These are phyloP conservation scores for Eurosta solidaginis DNA, from an alignment of 1,140 invertebrate genomes.

Conservation along the genomic window DNA sequence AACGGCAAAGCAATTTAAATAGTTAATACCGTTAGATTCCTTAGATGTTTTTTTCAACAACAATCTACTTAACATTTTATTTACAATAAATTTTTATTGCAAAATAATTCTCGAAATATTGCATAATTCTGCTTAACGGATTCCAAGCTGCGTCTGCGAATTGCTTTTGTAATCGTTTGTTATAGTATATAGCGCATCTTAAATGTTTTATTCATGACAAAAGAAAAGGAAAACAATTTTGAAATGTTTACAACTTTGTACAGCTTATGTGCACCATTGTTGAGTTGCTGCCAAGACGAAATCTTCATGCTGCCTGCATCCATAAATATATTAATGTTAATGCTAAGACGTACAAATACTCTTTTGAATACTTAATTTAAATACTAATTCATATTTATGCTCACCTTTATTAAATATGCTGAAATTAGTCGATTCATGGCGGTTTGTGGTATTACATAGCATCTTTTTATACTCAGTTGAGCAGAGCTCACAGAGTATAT, in stretches of 20 bases:
- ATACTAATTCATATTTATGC: no score
- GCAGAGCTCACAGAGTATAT: no score
- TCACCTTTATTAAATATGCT: no score
- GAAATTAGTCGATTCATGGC: no score
- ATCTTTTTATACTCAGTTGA: no score
- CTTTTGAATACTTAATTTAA: no score
- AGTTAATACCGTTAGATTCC: no score
- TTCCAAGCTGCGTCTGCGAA: not conserved
- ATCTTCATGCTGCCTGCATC: not conserved
- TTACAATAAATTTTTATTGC: not conserved
- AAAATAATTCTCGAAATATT: not conserved
- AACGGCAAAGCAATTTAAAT: no score
- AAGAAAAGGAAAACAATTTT: not conserved
- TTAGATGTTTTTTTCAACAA: no score
- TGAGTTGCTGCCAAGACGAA: not conserved
- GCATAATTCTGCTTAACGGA: not conserved
- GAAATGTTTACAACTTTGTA: not conserved
- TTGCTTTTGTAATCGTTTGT: not conserved
- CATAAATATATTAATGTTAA: not conserved
- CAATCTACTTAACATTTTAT: no score
- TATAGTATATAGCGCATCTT: not conserved
- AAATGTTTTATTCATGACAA: slow-evolving; percentile 5
- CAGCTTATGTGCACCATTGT: not conserved
- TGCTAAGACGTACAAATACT: not conserved
- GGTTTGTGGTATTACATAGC: no score